A percentile compares a stretch with the other conserved stretches of the same genome.
Conservation (phyloP, 1,140 invertebrate species). For the Halesus radiatus region DNA sequence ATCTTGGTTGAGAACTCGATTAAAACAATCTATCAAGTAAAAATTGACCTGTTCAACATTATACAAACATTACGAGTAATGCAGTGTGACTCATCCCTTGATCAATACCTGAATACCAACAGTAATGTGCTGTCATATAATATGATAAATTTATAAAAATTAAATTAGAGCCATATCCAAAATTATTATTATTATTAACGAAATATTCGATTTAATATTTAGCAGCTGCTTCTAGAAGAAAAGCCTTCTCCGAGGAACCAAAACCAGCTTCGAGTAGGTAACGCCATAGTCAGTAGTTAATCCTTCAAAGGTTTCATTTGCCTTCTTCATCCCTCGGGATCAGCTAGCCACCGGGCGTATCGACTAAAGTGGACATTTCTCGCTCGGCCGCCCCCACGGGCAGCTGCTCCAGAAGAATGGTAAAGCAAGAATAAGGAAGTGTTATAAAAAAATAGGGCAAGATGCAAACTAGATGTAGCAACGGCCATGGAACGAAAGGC, state of each 20-base stretch:
- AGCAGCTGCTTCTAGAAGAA: background rate
- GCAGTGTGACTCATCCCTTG: too few species aligned
- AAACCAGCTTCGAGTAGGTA: background rate
- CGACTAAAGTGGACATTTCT: constrained; percentile 55
- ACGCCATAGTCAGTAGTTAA: too few species aligned
- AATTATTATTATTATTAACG: too few species aligned
- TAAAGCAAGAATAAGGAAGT: constrained; percentile 5
- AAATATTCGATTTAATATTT: background rate
- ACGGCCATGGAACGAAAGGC: constrained; percentile 10
- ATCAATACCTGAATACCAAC: too few species aligned
- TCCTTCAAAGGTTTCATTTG: too few species aligned
- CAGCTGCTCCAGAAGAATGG: constrained; percentile 39
- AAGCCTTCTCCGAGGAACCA: background rate
- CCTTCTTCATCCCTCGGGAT: background rate
- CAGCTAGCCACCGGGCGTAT: constrained; percentile 33
- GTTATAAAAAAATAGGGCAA: constrained; percentile 31
- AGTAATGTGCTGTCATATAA: too few species aligned
- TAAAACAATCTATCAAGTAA: too few species aligned
- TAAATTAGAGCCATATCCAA: too few species aligned
- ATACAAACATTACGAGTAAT: too few species aligned
- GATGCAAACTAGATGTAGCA: constrained; percentile 29
- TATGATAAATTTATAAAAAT: too few species aligned
- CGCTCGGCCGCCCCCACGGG: constrained; percentile 36
- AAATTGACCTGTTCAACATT: too few species aligned
- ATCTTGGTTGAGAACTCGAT: too few species aligned